These are phyloP conservation scores for Hyperoplus immaculatus DNA, from an alignment of 2,797 vertebrate genomes.

Conservation along the genomic window DNA sequence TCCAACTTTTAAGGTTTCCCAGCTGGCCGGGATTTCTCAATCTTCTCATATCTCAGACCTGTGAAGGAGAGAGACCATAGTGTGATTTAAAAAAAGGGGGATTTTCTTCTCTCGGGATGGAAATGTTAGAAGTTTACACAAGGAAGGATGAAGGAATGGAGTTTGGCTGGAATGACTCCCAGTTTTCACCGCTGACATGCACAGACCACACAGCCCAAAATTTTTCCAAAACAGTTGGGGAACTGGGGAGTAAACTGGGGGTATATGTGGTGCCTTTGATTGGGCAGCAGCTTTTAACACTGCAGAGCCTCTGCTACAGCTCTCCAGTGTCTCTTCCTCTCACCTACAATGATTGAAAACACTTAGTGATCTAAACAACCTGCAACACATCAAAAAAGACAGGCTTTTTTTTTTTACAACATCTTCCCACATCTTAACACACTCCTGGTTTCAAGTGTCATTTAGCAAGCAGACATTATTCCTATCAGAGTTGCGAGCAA, in stretches of 20 bases:
- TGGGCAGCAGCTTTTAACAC: constrained; percentile 36
- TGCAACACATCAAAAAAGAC: constrained; percentile 27
- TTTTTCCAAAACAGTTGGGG: constrained; percentile 61
- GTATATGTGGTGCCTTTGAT: constrained; percentile 45
- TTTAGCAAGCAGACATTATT: constrained; percentile 53
- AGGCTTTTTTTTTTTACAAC: constrained; percentile 27
- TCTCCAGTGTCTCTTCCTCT: constrained; percentile 19
- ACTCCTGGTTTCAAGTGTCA: constrained; percentile 52
- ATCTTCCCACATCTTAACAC: constrained; percentile 32
- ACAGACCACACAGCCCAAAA: constrained; percentile 65
- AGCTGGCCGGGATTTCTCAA: constrained; percentile 34
- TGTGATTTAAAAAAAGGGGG: constrained; percentile 55
- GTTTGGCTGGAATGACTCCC: constrained; percentile 66
- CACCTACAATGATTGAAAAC: constrained; percentile 45
- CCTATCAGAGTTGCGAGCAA: constrained; percentile 58
- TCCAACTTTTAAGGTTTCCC: constrained; percentile 44
- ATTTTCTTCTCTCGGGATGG: constrained; percentile 57
- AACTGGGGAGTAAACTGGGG: constrained; percentile 36
- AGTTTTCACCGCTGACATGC: constrained; percentile 49
- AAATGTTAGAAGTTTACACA: constrained; percentile 72
- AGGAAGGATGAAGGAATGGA: constrained; percentile 57
- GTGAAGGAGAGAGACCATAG: constrained; percentile 45
- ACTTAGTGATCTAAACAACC: constrained; percentile 29
- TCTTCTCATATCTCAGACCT: constrained; percentile 45
- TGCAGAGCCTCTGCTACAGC: constrained; percentile 16